Conservation (phyloP, 92 coral and sea anemone species). For the Zoanthus gigantus region DNA sequence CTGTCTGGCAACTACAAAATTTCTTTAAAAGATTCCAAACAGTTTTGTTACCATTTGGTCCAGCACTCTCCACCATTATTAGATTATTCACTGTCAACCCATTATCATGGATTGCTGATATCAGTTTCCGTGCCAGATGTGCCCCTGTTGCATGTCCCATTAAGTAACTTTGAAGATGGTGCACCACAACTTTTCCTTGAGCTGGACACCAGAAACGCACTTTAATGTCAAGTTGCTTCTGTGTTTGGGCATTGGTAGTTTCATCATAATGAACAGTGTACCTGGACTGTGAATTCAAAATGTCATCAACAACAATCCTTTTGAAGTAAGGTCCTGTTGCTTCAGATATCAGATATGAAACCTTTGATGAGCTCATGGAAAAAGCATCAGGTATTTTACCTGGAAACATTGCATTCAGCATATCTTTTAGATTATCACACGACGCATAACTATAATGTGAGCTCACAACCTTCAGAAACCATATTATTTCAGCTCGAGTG, state of each 20-base stretch:
- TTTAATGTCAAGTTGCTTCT: not conserved
- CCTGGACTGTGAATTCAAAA: not conserved
- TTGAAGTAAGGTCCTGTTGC: conserved; percentile 19
- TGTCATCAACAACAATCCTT: conserved; percentile 56
- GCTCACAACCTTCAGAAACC: conserved; percentile 49
- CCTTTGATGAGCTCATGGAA: conserved; percentile 57
- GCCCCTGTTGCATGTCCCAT: conserved; percentile 20
- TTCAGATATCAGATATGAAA: conserved; percentile 66
- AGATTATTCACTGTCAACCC: conserved; percentile 26
- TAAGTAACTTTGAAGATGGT: conserved; percentile 57
- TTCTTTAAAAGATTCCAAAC: conserved; percentile 57
- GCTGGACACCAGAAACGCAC: conserved; percentile 41
- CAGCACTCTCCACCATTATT: not conserved
- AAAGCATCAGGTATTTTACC: conserved; percentile 58
- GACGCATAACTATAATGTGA: conserved; percentile 61
- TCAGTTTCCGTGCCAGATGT: conserved; percentile 42
- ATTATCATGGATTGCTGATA: conserved; percentile 59
- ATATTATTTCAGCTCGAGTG: conserved; percentile 30
- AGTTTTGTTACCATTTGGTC: conserved; percentile 44
- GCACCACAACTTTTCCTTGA: conserved; percentile 55
- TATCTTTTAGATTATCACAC: conserved; percentile 22
- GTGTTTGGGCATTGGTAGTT: conserved; percentile 35
- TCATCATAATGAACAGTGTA: not conserved
- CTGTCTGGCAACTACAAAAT: not conserved
- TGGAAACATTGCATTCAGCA: conserved; percentile 54